phyloP scores from a whole-genome alignment of 37 sponge, comb jelly and placozoan genomes.

The Spongia lamella region DNA sequence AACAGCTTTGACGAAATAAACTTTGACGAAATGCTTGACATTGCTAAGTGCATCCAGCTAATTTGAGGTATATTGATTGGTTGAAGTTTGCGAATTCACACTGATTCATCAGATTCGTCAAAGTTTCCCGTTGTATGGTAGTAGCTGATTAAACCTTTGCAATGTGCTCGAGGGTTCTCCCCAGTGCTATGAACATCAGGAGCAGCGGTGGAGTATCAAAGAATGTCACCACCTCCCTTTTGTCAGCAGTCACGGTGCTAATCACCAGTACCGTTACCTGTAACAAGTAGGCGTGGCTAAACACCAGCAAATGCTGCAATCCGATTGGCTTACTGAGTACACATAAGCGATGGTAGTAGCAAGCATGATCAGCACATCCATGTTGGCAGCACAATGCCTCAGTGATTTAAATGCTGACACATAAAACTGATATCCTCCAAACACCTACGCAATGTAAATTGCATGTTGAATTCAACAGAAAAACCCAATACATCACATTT shows the following conservation, averaged over 20 bases:
- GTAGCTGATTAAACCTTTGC: no score
- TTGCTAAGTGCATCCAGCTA: no score
- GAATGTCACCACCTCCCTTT: conserved; percentile 32
- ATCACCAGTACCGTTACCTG: conserved; percentile 22
- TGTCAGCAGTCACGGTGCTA: background rate
- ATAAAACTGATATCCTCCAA: conserved; percentile 86
- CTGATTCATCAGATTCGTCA: no score
- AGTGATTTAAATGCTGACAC: conserved; percentile 72
- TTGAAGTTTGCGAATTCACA: no score
- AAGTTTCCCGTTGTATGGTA: no score
- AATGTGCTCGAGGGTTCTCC: conserved; percentile 80
- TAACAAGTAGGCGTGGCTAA: background rate
- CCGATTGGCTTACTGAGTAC: conserved; percentile 54
- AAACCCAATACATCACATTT: no score
- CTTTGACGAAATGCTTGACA: no score
- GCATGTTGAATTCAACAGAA: no score
- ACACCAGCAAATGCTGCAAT: no score
- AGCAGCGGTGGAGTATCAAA: conserved; percentile 87
- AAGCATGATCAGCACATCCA: conserved; percentile 87
- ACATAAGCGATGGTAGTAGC: conserved; percentile 84
- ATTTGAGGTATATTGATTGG: no score
- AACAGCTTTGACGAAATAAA: no score
- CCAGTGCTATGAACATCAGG: conserved; percentile 77
- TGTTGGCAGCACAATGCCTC: conserved; percentile 72
- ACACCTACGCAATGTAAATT: conserved; percentile 27